These are phyloP conservation scores for Microtus montanus DNA, from an alignment of 2,113 vertebrate genomes.

Conservation along the genomic window DNA sequence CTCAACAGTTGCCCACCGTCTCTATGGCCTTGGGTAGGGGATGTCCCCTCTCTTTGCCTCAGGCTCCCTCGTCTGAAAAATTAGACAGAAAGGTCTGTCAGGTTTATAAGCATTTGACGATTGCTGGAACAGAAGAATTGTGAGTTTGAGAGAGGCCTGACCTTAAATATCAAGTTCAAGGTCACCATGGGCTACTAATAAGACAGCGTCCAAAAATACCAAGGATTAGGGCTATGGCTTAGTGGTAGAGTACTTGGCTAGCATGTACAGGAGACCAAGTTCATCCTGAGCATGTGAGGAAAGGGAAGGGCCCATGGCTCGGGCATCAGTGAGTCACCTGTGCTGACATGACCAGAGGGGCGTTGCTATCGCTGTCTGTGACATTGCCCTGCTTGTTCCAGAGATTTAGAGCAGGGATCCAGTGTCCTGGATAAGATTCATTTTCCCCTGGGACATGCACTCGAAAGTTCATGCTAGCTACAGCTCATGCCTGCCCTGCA, in stretches of 20 bases:
- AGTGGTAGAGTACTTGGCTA: too few relatives aligned
- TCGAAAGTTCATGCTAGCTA: background rate
- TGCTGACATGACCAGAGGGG: too few relatives aligned
- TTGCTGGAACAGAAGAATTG: background rate
- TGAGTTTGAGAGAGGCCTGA: background rate
- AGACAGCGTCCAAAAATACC: background rate
- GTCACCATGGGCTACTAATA: background rate
- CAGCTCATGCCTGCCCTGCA: background rate
- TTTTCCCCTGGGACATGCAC: background rate
- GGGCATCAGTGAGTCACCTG: background rate
- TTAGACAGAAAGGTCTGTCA: background rate
- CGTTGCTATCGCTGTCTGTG: fast-evolving
- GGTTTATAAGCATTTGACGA: background rate
- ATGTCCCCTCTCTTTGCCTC: background rate
- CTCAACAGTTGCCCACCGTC: background rate
- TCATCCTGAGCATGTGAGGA: background rate
- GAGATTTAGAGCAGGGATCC: background rate
- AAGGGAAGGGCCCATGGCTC: background rate
- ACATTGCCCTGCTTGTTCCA: background rate
- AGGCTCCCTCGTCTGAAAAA: background rate
- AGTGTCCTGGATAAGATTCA: background rate
- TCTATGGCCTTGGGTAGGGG: background rate
- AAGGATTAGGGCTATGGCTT: background rate
- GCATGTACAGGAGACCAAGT: background rate
- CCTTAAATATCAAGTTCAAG: background rate